A percentile compares a stretch with the other conserved stretches of the same genome.
Evolutionary conservation across 1,140 invertebrate species (phyloP).

Genomic region (Cherax destructor): DNA sequence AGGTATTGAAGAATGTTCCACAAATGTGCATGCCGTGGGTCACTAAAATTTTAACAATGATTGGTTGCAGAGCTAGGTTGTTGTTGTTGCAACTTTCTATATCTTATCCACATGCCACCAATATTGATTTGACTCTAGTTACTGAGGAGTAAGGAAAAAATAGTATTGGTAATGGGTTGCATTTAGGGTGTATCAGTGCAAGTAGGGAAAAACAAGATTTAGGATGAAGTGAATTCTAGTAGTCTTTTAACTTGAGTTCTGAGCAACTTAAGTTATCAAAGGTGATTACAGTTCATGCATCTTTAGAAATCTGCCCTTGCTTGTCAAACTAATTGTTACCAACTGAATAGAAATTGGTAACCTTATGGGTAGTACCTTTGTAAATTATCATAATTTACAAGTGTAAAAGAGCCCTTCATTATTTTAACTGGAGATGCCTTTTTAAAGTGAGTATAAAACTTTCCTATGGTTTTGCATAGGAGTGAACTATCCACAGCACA

Average conservation of each 20-base stretch:
- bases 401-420: conserved; percentile 30
- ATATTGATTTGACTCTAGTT: conserved; percentile 37
- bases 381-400: conserved; percentile 6
- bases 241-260: neutral
- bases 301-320: neutral
- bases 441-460: conserved; percentile 44
- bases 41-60: conserved; percentile 39
- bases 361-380: conserved; percentile 1
- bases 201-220: conserved; percentile 16
- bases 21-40: conserved; percentile 46
- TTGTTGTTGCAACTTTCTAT: conserved; percentile 54
- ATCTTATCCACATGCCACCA: conserved; percentile 49
- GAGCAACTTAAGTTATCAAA: neutral
- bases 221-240: neutral
- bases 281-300: neutral
- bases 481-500: conserved; percentile 45
- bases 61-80: conserved; percentile 48
- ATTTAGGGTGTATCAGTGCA: neutral
- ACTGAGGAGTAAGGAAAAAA: neutral
- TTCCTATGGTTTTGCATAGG: conserved; percentile 27
- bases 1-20: conserved; percentile 35
- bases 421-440: conserved; percentile 52
- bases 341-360: conserved; percentile 12
- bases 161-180: conserved; percentile 1
- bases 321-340: neutral